These are phyloP conservation scores for Calonectris borealis DNA, from an alignment of 2,113 vertebrate genomes.

Conservation along the genomic window DNA sequence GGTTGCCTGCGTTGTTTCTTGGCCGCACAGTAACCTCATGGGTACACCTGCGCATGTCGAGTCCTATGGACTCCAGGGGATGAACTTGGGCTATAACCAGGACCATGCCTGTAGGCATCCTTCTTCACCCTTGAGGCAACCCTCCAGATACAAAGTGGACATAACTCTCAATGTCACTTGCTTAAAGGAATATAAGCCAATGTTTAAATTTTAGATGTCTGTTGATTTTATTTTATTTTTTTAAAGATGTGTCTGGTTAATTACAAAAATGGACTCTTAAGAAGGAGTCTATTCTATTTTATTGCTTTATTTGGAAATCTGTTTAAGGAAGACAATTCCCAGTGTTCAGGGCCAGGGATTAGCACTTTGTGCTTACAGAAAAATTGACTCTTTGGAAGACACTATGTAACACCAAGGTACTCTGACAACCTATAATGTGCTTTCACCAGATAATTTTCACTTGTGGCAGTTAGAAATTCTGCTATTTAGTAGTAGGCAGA, in stretches of 20 bases:
- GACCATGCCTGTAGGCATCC: background rate
- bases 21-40: background rate
- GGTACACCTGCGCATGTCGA: fast-evolving
- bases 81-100: fast-evolving
- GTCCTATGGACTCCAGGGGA: background rate
- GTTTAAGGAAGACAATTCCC: background rate
- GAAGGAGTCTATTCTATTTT: background rate
- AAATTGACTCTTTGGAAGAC: background rate
- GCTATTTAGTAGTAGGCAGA: background rate
- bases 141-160: background rate
- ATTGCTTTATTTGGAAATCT: background rate
- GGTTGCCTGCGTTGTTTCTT: background rate
- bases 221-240: background rate
- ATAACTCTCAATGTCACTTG: too few species aligned
- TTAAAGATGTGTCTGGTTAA: background rate
- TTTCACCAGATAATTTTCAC: background rate
- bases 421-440: background rate
- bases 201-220: background rate
- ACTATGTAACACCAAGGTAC: too few species aligned
- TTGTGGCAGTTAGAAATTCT: background rate
- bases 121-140: background rate
- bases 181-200: background rate
- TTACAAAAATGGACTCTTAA: background rate
- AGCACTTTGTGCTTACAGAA: background rate
- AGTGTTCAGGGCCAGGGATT: background rate